Percentiles rank a stretch among this genome's conserved stretches.
phyloP scores from a whole-genome alignment of 2,113 vertebrate genomes.

The Osmerus eperlanus region DNA sequence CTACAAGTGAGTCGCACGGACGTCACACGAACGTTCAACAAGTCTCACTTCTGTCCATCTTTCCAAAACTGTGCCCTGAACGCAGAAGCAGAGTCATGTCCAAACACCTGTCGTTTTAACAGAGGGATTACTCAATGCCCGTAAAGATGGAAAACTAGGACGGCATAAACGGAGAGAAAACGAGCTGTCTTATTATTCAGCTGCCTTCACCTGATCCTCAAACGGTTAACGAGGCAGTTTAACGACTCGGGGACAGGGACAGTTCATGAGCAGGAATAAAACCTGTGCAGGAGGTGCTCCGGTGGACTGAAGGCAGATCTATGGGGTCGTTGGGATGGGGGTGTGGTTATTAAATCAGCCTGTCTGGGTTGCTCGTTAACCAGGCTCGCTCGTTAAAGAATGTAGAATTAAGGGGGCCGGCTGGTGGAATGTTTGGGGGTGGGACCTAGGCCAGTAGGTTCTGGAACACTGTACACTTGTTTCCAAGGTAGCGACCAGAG shows the following conservation, averaged over 20 bases:
- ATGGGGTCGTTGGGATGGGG: constrained; percentile 23
- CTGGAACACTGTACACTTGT: background rate
- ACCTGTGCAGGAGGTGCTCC: constrained; percentile 15
- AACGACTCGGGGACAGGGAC: constrained; percentile 32
- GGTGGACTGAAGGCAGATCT: constrained; percentile 37
- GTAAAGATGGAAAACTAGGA: constrained; percentile 9
- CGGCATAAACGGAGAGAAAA: background rate
- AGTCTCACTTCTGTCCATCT: too few relatives aligned
- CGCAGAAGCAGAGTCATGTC: background rate
- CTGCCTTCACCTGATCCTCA: constrained; percentile 10
- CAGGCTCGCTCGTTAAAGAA: constrained; percentile 19
- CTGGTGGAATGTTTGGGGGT: background rate
- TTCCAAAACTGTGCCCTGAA: too few relatives aligned
- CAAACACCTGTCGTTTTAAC: background rate
- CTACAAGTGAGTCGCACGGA: constrained; percentile 80
- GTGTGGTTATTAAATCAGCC: constrained; percentile 30
- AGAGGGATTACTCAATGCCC: background rate
- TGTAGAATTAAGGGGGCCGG: background rate
- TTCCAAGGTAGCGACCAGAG: too few relatives aligned
- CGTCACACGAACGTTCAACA: background rate
- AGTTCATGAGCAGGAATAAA: constrained; percentile 44
- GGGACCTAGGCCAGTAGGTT: background rate
- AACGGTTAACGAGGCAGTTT: constrained; percentile 56
- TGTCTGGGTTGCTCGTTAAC: constrained; percentile 22
- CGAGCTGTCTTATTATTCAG: constrained; percentile 32